Percentiles rank a stretch among this genome's conserved stretches.
phyloP scores from a whole-genome alignment of 2,113 vertebrate species.

The Spilogale gracilis region DNA sequence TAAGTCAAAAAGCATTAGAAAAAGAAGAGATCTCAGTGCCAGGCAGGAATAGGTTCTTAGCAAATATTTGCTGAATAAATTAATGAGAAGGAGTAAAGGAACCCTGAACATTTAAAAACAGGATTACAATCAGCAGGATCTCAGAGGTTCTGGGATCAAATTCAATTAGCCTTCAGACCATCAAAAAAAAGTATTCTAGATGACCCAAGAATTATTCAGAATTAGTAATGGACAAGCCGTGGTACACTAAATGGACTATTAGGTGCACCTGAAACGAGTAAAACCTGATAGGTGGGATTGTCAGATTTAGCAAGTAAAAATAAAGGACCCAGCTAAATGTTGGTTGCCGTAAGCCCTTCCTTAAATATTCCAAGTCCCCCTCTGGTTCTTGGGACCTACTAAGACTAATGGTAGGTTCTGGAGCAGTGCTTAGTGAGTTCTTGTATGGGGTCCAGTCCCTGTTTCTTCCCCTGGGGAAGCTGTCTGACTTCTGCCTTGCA shows the following conservation, averaged over 20 bases:
- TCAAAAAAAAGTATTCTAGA: background rate
- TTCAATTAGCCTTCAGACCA: background rate
- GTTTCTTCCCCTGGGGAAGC: background rate
- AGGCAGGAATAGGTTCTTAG: background rate
- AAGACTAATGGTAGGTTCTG: background rate
- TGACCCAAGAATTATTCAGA: background rate
- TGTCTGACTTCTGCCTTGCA: background rate
- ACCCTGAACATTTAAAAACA: background rate
- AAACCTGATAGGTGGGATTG: background rate
- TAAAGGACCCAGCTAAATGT: background rate
- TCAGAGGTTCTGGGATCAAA: background rate
- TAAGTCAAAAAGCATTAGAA: background rate
- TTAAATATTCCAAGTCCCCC: background rate
- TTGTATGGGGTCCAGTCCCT: background rate
- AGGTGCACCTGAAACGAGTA: background rate
- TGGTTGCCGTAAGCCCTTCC: background rate
- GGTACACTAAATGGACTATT: background rate
- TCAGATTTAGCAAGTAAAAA: conserved; percentile 12
- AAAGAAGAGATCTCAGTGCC: background rate
- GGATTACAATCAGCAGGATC: background rate
- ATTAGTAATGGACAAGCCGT: background rate
- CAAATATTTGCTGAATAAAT: background rate
- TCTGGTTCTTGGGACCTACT: background rate
- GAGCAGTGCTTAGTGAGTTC: no score
- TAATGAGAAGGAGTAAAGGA: background rate